These are phyloP conservation scores for Eulithis prunata DNA, from an alignment of 2,888 invertebrate genomes.

Conservation along the genomic window DNA sequence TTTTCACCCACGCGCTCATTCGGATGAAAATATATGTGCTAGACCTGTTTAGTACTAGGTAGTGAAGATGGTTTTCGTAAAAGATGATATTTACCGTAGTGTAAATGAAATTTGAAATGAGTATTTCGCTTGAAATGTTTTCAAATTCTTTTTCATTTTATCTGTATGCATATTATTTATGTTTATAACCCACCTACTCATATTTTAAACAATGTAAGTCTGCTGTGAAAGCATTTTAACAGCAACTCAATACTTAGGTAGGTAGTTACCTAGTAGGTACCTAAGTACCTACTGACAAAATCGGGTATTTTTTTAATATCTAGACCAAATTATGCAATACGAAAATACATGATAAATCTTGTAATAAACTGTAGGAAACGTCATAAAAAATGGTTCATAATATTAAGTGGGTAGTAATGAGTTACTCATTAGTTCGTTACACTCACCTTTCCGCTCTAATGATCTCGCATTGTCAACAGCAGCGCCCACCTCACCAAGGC, in stretches of 20 bases:
- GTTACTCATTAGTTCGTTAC: conserved; percentile 56
- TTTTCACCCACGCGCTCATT: conserved; percentile 72
- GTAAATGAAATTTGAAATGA: conserved; percentile 26
- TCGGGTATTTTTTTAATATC: no score
- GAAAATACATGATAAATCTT: no score
- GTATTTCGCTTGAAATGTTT: not conserved
- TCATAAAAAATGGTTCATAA: conserved; percentile 51
- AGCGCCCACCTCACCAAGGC: conserved; percentile 64
- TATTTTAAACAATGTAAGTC: no score
- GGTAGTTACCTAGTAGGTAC: no score
- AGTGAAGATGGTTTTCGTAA: conserved; percentile 29
- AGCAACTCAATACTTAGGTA: no score
- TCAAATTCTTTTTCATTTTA: not conserved
- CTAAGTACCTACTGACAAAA: no score
- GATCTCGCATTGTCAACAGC: conserved; percentile 78
- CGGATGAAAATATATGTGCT: conserved; percentile 55
- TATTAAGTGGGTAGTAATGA: conserved; percentile 46
- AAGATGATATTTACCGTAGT: conserved; percentile 19
- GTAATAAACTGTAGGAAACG: not conserved
- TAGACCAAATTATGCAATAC: no score
- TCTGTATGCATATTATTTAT: not conserved
- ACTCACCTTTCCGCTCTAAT: conserved; percentile 82
- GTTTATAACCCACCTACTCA: no score
- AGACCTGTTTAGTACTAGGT: conserved; percentile 19
- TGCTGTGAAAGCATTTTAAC: no score